phyloP scores from a whole-genome alignment of 1,140 invertebrate species.

The Argopecten irradians region DNA sequence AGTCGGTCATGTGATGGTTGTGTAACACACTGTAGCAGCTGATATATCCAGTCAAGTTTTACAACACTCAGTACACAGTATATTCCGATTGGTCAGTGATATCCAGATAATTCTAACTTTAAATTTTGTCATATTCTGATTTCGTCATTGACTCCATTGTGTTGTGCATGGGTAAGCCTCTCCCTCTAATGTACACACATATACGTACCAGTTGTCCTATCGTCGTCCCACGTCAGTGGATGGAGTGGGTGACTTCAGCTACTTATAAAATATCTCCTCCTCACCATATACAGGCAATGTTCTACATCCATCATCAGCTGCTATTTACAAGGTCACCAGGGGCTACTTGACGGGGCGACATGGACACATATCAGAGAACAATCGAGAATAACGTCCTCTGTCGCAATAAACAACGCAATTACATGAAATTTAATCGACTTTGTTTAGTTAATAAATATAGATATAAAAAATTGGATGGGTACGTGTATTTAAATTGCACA shows the following conservation, averaged over 20 bases:
- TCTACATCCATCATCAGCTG: not conserved
- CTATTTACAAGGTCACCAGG: too few species aligned
- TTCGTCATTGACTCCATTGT: not conserved
- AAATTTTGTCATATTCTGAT: not conserved
- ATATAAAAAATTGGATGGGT: too few species aligned
- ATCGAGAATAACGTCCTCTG: too few species aligned
- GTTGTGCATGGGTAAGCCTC: not conserved
- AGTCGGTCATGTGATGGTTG: not conserved
- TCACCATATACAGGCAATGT: not conserved
- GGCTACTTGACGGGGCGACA: too few species aligned
- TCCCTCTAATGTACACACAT: not conserved
- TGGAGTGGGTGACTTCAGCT: not conserved
- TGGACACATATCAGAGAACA: too few species aligned
- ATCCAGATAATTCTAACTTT: not conserved
- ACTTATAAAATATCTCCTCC: not conserved
- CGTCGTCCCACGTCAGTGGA: not conserved
- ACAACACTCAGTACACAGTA: not conserved
- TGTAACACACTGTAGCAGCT: not conserved
- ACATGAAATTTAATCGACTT: too few species aligned
- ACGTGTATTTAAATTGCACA: too few species aligned
- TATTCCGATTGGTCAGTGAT: not conserved
- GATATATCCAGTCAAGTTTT: not conserved
- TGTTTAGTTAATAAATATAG: too few species aligned
- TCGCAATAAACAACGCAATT: too few species aligned
- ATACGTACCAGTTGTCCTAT: not conserved